Evolutionary conservation across 2,113 vertebrate genomes (phyloP).

Genomic region (Pelodiscus sinensis): DNA sequence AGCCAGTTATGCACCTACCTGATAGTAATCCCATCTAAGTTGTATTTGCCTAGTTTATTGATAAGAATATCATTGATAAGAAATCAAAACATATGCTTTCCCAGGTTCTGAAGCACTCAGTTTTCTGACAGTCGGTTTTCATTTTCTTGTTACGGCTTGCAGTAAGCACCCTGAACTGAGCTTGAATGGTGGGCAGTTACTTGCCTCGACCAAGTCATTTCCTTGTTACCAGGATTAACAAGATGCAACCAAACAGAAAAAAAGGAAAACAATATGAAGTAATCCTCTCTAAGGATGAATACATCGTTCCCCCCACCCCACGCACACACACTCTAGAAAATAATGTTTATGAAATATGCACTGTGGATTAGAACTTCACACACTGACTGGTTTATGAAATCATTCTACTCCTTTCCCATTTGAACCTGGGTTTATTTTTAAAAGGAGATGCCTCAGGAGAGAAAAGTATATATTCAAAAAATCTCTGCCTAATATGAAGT

Average conservation of each 20-base stretch:
- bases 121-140: conserved; percentile 29
- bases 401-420: background rate
- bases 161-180: background rate
- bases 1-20: too few species aligned
- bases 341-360: background rate
- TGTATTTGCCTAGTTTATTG: too few species aligned
- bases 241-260: conserved; percentile 22
- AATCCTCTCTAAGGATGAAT: background rate
- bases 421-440: background rate
- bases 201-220: conserved; percentile 43
- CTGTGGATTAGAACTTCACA: background rate
- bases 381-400: background rate
- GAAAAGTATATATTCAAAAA: background rate
- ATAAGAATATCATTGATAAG: too few species aligned
- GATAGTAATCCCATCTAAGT: too few species aligned
- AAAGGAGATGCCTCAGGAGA: background rate
- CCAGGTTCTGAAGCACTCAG: conserved; percentile 25
- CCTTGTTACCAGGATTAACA: conserved; percentile 20
- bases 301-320: background rate
- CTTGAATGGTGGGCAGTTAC: conserved; percentile 34
- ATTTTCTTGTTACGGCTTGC: conserved; percentile 42
- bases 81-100: background rate
- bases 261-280: background rate
- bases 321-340: background rate
- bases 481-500: background rate